Base-by-base conservation (phyloP, 2,888 invertebrate genomes). In the Stenchaetothrips biformis region DNA sequence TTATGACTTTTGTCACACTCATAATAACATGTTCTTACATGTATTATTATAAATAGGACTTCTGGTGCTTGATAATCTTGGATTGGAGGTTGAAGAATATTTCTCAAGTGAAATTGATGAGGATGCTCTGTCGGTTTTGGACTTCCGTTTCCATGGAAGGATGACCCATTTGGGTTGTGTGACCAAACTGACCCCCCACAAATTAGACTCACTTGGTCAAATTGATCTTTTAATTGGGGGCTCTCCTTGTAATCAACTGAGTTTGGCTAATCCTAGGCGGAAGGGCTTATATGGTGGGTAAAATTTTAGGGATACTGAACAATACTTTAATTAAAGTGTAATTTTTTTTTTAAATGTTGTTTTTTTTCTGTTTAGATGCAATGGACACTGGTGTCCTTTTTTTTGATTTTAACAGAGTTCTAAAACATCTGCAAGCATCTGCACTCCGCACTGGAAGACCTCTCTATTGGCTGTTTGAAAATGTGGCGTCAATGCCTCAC, bases 81-180 rank as follows among this genome's bases (percentile, higher is more conserved):
- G 67, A 21, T 21, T 74, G 25, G 67, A 74, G 67, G 25, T 74
- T 9, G 67, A 74, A 74, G 67, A 74, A 74, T 74, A 74, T 25
- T 74, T 74, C 25, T 74, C 67, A 21, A 25, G 67, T 74, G 67
- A 74, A 74, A 74, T 74, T 74, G 67, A 74, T 74, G 67, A 74
- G 7, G 25, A 21, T 25, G 67, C 67, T 25, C 8, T 74, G 25
- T 21, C 67, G 11, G 9, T 74, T 21, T 25, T 74, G 25, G 25
- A 74, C 25, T 21, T 9, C 25, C 67, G 25, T 25, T 74, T 21
- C 11, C 8, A 21, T 74, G 67, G 25, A 9, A 74, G 67, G 67
- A 11, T 74, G 21, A 74, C 21, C 7, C 67, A 74, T 21, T 74
- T 74, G 25, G 25, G 67, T 21, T 2, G 9, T 25, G 25, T 74